These are phyloP conservation scores for Stegostoma tigrinum DNA, from an alignment of 2,113 vertebrate genomes.

Conservation along the genomic window DNA sequence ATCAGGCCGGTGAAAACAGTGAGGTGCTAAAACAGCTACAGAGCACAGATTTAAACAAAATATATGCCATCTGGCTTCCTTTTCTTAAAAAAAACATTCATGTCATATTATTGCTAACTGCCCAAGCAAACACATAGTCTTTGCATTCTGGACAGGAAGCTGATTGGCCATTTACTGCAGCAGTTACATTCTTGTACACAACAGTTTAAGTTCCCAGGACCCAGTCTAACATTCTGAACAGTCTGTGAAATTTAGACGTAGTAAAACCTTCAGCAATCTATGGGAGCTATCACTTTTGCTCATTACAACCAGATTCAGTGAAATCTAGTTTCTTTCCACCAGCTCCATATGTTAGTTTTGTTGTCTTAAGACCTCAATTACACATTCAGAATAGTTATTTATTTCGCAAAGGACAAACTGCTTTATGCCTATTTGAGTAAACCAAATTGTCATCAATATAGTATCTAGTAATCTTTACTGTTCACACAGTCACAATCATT, in stretches of 20 bases:
- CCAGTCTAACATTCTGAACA: conserved; percentile 39
- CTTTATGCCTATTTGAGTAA: not conserved
- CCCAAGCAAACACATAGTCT: conserved; percentile 40
- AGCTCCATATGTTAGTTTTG: not conserved
- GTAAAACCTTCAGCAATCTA: not conserved
- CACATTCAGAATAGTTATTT: not conserved
- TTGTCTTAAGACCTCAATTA: not conserved
- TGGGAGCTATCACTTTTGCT: not conserved
- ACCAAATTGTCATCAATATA: not conserved
- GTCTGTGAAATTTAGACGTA: not conserved
- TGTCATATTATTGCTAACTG: conserved; percentile 19
- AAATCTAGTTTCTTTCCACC: not conserved
- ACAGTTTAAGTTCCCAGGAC: conserved; percentile 52
- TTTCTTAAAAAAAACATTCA: not conserved
- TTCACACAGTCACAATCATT: not conserved
- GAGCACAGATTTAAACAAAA: conserved; percentile 51
- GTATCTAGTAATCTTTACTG: not conserved
- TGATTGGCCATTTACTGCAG: conserved; percentile 44
- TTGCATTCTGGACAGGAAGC: conserved; percentile 43
- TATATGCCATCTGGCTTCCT: conserved; percentile 50
- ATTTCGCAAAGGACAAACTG: not conserved
- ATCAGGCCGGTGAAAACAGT: conserved; percentile 50
- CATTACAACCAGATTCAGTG: not conserved
- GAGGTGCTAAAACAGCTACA: conserved; percentile 45
- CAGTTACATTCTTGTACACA: conserved; percentile 38